Evolutionary conservation across 1,140 invertebrate genomes (phyloP), one percentile per base, ranked within the genome.

Genomic region (Heliconius hewitsoni): DNA sequence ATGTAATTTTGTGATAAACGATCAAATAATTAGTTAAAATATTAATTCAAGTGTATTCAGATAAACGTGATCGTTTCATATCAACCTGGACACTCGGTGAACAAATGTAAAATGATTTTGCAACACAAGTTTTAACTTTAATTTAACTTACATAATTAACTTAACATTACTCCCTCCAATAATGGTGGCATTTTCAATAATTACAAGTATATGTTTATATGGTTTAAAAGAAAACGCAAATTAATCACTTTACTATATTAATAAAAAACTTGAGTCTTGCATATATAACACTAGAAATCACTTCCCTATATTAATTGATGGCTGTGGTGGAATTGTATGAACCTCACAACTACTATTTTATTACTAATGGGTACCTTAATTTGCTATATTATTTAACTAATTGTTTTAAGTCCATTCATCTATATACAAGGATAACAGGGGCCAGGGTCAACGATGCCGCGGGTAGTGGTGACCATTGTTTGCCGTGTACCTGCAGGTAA

Each of bases 371-470:
- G 30, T 27, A 66, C 27, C n/a, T 66, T 23, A 66, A 66, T 30
- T 27, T 66, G 60, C 60, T 66, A 66, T 72, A 72, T 77, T 78
- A 82, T 76, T 73, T 80, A 81, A 73, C 71, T 78, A 74, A 70
- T 78, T 30, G 39, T 46, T 77, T 82, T 74, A 86, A 80, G 85
- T 89, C 84, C 86, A 86, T 88, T 87, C 81, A 82, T 81, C 86
- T 90, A 90, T 85, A 82, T 87, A 91, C 87, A 84, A 86, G 83
- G 80, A 90, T 74, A 86, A 77, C 66, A 81, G 78, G 71, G 83
- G 81, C 88, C 86, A 76, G 85, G 85, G 93, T 94, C 93, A 94
- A 90, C 93, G 92, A 81, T 92, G 93, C 77, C 93, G 82, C 11
- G 88, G 86, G 82, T 94, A 94, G 79, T 93, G 88, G 74, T 93